Percentiles rank a stretch among this genome's conserved stretches.
phyloP scores from a whole-genome alignment of 1,140 invertebrate species.

The Araneus ventricosus region DNA sequence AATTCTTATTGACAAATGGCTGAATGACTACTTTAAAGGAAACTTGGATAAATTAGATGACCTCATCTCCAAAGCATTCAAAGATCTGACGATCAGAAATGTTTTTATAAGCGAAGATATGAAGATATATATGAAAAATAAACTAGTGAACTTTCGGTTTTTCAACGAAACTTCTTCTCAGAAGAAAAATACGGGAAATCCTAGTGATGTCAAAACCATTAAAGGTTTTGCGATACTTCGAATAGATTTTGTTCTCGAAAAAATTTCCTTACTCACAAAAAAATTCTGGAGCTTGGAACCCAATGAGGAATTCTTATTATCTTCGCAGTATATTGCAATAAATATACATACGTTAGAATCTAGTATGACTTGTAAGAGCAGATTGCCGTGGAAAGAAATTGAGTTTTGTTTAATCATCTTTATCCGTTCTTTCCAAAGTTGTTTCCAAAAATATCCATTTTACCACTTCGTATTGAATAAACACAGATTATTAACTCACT shows the following conservation, averaged over 20 bases:
- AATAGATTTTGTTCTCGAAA: not conserved
- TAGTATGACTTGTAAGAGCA: not conserved
- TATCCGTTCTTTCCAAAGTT: not conserved
- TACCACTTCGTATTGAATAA: not conserved
- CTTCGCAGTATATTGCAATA: conserved; percentile 15
- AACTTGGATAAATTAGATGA: not conserved
- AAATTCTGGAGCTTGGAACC: not conserved
- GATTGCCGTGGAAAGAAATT: conserved; percentile 60
- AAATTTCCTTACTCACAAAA: not conserved
- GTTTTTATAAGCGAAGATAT: not conserved
- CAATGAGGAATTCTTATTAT: not conserved
- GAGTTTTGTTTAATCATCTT: conserved; percentile 45
- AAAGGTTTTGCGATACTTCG: not conserved
- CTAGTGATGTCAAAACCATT: not conserved
- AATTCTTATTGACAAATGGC: conserved; percentile 37
- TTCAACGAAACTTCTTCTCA: not conserved
- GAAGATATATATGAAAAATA: not conserved
- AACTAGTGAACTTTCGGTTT: not conserved
- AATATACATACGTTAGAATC: conserved; percentile 45
- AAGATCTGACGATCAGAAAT: conserved; percentile 56
- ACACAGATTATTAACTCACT: not conserved
- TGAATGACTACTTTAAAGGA: conserved; percentile 1
- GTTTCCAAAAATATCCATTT: not conserved
- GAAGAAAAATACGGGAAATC: not conserved
- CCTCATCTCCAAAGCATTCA: conserved; percentile 27